Evolutionary conservation across 2,888 invertebrate species (phyloP).

Genomic region (Campopleginae sp.): DNA sequence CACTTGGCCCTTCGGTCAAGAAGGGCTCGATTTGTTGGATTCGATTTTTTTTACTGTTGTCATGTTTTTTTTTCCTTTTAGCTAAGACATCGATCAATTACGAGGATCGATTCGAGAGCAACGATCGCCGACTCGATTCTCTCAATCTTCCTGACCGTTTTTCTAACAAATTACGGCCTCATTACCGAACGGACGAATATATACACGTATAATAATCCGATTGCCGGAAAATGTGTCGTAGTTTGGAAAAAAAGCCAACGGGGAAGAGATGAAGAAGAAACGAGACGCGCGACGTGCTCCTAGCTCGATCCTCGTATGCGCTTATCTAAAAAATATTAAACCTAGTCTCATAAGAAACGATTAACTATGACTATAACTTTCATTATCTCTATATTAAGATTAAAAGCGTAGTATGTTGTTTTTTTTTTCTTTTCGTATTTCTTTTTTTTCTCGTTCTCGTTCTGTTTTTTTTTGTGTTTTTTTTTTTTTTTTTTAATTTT

Average conservation of each 20-base stretch:
- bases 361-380: constrained; percentile 79
- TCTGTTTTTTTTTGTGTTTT: constrained; percentile 68
- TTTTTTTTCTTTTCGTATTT: constrained; percentile 73
- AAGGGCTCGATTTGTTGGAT: constrained; percentile 52
- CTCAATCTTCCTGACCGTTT: constrained; percentile 58
- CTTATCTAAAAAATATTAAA: constrained; percentile 80
- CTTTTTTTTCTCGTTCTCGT: constrained; percentile 42
- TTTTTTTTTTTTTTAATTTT: constrained; percentile 66
- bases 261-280: constrained; percentile 61
- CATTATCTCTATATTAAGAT: constrained; percentile 81
- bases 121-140: constrained; percentile 45
- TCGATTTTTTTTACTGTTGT: constrained; percentile 6
- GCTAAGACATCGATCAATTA: constrained; percentile 63
- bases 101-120: constrained; percentile 66
- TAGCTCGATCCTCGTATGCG: constrained; percentile 69
- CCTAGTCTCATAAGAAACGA: constrained; percentile 78
- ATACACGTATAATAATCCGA: constrained; percentile 39
- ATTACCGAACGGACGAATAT: constrained; percentile 36
- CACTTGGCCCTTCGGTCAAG: constrained; percentile 51
- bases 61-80: constrained; percentile 36
- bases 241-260: constrained; percentile 63
- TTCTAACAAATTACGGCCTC: constrained; percentile 64
- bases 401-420: constrained; percentile 81
- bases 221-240: constrained; percentile 55
- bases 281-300: constrained; percentile 61